These are phyloP conservation scores for Leptogaster cylindrica DNA, from an alignment of 2,888 invertebrate species.

Conservation along the genomic window DNA sequence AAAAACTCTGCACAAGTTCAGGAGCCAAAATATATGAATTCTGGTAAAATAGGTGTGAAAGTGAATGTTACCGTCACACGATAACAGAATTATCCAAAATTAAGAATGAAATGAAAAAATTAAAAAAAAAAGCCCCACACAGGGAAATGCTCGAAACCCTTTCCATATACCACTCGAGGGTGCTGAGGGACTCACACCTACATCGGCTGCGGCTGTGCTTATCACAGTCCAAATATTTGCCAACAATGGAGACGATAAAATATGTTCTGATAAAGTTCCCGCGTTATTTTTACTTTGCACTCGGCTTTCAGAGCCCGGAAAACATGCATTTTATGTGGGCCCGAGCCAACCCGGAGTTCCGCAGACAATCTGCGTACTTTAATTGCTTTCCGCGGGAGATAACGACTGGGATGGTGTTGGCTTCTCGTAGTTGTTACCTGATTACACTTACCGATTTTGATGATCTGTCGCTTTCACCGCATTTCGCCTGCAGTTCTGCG, in stretches of 20 bases:
- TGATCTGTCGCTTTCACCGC: conserved; percentile 52
- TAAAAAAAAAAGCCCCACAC: conserved; percentile 13
- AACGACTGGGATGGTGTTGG: not conserved
- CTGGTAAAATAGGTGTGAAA: conserved; percentile 5
- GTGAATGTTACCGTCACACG: conserved; percentile 1
- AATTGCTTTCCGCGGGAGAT: conserved; percentile 6
- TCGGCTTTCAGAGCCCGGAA: not conserved
- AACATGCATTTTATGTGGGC: not conserved
- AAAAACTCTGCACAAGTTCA: conserved; percentile 3
- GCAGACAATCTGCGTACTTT: conserved; percentile 7
- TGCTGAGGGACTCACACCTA: conserved; percentile 6
- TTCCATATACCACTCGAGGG: too few relatives aligned
- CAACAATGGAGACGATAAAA: conserved; percentile 19
- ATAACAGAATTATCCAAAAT: not conserved
- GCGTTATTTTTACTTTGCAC: conserved; percentile 22
- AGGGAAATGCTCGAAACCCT: too few relatives aligned
- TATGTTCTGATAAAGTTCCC: conserved; percentile 13
- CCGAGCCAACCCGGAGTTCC: not conserved
- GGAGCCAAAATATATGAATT: too few relatives aligned
- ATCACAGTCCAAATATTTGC: conserved; percentile 30
- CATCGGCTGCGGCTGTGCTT: not conserved
- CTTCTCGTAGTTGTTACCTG: not conserved
- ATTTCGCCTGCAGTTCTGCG: conserved; percentile 56
- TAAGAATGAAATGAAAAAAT: too few relatives aligned
- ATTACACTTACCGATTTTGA: conserved; percentile 55